Percentiles rank a stretch among this genome's conserved stretches.
Conservation (phyloP, 2,797 vertebrate genomes). For the Melanotaenia nigrans region DNA sequence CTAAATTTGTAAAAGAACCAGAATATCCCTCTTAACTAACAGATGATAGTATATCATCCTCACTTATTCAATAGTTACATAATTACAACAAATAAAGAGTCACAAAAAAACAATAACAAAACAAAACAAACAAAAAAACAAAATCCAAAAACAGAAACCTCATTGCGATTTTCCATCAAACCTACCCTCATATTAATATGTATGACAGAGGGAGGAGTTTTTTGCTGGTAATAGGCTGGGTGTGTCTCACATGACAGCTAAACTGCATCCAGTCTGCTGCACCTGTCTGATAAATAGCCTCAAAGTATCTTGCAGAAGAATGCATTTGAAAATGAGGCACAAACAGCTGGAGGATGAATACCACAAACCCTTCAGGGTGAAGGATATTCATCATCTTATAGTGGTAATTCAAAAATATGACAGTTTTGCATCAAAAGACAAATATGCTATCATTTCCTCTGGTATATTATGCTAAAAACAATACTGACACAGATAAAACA, state of each 20-base stretch:
- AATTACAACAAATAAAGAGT: too few species aligned
- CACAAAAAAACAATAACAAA: too few species aligned
- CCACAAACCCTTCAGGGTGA: conserved; percentile 5
- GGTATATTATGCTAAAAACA: background rate
- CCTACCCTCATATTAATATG: conserved; percentile 22
- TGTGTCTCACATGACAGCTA: conserved; percentile 26
- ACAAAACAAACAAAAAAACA: background rate
- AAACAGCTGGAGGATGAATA: conserved; percentile 11
- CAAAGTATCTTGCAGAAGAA: conserved; percentile 5
- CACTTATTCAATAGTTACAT: too few species aligned
- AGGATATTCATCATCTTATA: background rate
- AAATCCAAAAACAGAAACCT: background rate
- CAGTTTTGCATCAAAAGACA: background rate
- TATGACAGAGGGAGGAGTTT: conserved; percentile 9
- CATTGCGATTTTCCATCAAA: background rate
- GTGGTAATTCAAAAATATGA: background rate
- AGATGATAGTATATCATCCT: too few species aligned
- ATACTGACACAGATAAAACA: background rate
- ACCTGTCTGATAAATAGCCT: conserved; percentile 43
- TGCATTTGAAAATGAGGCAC: conserved; percentile 26
- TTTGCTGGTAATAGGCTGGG: conserved; percentile 27
- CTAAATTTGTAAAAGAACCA: too few species aligned
- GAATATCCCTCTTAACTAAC: too few species aligned
- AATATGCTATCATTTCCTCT: background rate
- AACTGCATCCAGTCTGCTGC: conserved; percentile 10